Evolutionary conservation across 2,113 vertebrate species (phyloP).

Genomic region (Datnioides undecimradiatus): DNA sequence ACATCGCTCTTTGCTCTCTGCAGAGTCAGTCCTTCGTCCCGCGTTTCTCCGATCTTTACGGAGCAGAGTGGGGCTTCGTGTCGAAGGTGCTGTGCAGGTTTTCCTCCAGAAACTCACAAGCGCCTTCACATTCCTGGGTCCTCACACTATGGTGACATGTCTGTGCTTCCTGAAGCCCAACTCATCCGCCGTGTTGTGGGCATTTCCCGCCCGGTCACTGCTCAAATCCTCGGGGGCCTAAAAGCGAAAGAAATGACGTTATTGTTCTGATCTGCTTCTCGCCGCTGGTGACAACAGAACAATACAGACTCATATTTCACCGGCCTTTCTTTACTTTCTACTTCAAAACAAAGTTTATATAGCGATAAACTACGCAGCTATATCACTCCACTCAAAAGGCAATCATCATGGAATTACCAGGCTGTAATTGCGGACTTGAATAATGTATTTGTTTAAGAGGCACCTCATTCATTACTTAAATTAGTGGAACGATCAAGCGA

Average conservation of each 20-base stretch:
- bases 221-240: conserved; percentile 48
- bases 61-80: neutral
- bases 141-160: conserved; percentile 80
- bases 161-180: conserved; percentile 71
- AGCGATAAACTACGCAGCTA: neutral
- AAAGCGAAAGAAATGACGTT: neutral
- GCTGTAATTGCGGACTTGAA: conserved; percentile 11
- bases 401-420: conserved; percentile 10
- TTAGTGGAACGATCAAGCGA: conserved; percentile 2
- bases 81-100: neutral
- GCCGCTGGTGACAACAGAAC: neutral
- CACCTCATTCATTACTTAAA: conserved; percentile 12
- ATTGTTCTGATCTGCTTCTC: neutral
- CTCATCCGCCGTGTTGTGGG: neutral
- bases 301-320: neutral
- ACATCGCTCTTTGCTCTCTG: neutral
- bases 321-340: neutral
- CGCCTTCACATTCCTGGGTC: neutral
- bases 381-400: neutral
- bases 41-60: neutral
- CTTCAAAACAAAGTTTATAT: neutral
- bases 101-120: neutral
- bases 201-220: conserved; percentile 1
- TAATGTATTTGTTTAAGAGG: conserved; percentile 19
- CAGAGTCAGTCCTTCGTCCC: neutral